Evolutionary conservation across 2,888 invertebrate genomes (phyloP), one percentile per base, ranked within the genome.

Genomic region (Nezara viridula): DNA sequence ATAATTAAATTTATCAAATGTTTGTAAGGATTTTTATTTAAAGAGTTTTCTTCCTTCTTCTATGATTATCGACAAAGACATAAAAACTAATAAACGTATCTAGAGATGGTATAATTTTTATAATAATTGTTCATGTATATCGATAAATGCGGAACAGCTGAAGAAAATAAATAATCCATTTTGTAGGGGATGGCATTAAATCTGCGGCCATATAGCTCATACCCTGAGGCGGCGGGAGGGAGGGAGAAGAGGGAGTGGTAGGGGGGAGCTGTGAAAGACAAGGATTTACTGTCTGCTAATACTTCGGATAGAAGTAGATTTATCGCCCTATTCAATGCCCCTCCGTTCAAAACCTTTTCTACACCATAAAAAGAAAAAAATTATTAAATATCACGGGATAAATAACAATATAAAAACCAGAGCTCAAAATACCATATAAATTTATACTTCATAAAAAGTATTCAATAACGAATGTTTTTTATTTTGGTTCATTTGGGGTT

Each of bases 231-330:
- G 50, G 19, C 3, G 50, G 19, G 50, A 14, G 50, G 50, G 14
- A 16, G 50, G 10, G 50, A 16, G 50, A 19, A 2, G 50, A 14
- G 50, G 52, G 24, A 24, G 9, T n/a, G 3, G 60, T 3, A 14
- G 32, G 66, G 66, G 66, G 32, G 66, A 19, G 66, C 32, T 66
- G 66, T 66, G 66, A 66, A 66, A 66, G 66, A 66, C 66, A 66
- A 66, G 66, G 66, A 66, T 66, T 66, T 66, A 66, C 32, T 66
- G 32, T 32, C 66, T 66, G 66, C 66, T 66, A 66, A 66, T 37
- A 66, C 66, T 32, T 19, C 7, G 19, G 32, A 66, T 32, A 32
- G 32, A 32, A 66, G 27, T 66, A 32, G 66, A 66, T 66, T 66
- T 66, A 66, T 66, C 32, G 66, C 66, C 27, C 32, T 7, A 37